Percentiles rank a stretch among this genome's conserved stretches.
Evolutionary conservation across 2,797 vertebrate genomes (phyloP).

Genomic region (Melanotaenia boesemani): DNA sequence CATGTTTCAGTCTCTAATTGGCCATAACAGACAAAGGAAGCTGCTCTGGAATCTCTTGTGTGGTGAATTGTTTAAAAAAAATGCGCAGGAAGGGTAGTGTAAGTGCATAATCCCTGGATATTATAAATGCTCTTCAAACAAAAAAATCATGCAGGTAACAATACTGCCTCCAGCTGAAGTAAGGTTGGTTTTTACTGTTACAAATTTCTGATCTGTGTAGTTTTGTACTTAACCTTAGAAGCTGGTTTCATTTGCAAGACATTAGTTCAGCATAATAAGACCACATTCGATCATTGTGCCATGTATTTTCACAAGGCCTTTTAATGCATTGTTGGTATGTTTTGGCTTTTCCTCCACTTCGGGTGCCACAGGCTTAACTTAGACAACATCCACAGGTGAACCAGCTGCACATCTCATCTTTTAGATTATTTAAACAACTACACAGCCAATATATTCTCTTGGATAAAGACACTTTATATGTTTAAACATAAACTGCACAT

Average conservation of each 20-base stretch:
- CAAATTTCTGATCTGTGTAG: background rate
- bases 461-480: slow-evolving; percentile 25
- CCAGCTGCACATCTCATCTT: slow-evolving; percentile 3
- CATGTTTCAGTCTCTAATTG: background rate
- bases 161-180: background rate
- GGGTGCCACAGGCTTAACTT: background rate
- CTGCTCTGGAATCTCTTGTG: background rate
- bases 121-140: no score
- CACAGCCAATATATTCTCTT: background rate
- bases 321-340: background rate
- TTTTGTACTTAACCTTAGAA: background rate
- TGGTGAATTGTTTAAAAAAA: background rate
- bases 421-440: slow-evolving; percentile 4
- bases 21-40: background rate
- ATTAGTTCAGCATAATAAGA: background rate
- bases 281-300: background rate
- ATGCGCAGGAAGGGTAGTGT: background rate
- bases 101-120: background rate
- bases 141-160: background rate
- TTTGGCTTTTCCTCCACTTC: background rate
- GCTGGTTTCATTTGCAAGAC: background rate
- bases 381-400: background rate
- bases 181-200: background rate
- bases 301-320: background rate
- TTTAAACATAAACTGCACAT: slow-evolving; percentile 4